A percentile compares a stretch with the other conserved stretches of the same genome.
These are phyloP conservation scores for Sylvilagus bachmani DNA, from an alignment of 2,113 vertebrate genomes.

Conservation along the genomic window DNA sequence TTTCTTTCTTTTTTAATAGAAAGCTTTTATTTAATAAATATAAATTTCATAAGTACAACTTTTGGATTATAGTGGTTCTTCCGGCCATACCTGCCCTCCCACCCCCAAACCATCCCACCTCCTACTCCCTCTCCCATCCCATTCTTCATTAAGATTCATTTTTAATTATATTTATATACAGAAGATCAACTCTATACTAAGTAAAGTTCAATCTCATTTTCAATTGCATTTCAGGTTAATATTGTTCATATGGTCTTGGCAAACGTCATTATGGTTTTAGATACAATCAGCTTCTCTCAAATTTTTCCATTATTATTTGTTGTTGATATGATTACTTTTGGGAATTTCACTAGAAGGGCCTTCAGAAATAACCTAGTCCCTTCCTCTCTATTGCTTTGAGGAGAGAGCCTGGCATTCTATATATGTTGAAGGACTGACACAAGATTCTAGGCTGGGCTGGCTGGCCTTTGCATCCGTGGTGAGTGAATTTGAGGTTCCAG, in stretches of 20 bases:
- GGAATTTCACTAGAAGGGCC: background rate
- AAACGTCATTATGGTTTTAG: background rate
- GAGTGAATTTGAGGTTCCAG: background rate
- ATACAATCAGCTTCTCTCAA: background rate
- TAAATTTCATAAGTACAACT: too few relatives aligned
- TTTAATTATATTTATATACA: too few relatives aligned
- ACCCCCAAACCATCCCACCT: too few relatives aligned
- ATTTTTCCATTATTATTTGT: background rate
- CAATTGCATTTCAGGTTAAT: background rate
- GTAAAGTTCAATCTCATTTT: background rate
- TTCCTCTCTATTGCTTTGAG: background rate
- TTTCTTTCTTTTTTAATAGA: too few relatives aligned
- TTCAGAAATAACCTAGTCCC: background rate
- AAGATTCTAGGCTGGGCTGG: background rate
- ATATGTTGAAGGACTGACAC: background rate
- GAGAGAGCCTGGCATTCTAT: background rate
- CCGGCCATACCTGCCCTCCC: too few relatives aligned
- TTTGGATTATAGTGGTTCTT: too few relatives aligned
- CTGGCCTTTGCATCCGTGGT: background rate
- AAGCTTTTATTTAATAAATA: too few relatives aligned
- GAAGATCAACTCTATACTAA: too few relatives aligned
- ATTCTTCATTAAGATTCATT: too few relatives aligned
- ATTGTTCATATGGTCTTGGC: background rate
- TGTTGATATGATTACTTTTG: background rate
- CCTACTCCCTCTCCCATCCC: too few relatives aligned